Evolutionary conservation across 1,140 invertebrate species (phyloP), one percentile per base, ranked within the genome.

Genomic region (Daktulosphaira vitifoliae): DNA sequence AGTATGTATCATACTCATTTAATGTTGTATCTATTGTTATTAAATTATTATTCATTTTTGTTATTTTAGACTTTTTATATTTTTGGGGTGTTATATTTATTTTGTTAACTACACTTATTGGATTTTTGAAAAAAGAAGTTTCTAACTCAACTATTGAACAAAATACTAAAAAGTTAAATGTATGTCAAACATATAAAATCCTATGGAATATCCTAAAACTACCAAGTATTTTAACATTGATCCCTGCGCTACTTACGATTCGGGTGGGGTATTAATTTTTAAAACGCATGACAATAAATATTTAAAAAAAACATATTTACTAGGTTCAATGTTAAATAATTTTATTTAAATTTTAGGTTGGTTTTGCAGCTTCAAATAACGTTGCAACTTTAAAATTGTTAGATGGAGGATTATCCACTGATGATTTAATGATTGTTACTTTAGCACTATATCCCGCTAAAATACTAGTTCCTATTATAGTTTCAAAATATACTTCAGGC

Each of bases 401-500:
- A 6, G 96, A 98, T 76, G 84, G 84, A 46, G 96, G 97, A 22
- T 88, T 99, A 48, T 92, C 93, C 0, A 96, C 96, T 73, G 95
- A 98, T 74, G 87, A 91, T 68, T 76, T 99, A 50, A 96, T 95
- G 0, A 75, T 98, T 38, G 78, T 99, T 70, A 88, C 88, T 7
- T 83, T 98, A n/a, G 93, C 94, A 3, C 78, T 98, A 72, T 87
- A 96, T 48, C 95, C 95, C 8, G 77, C 99, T 26, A 96, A 99
- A 78, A 91, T 99, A 52, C 74, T 97, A 23, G 78, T 99, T 68
- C 96, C 96, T 13, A 75, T 98, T 52, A 73, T 92, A 33, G 88
- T 98, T 68, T 85, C 83, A 13, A 89, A 86, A 74, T 92, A 94
- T 72, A 96, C 92, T 0, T 82, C 86, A 26, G 94, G 96, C 8